phyloP scores from a whole-genome alignment of 53 echinoderm and acorn worm species.

The Temnopleurus reevesii region DNA sequence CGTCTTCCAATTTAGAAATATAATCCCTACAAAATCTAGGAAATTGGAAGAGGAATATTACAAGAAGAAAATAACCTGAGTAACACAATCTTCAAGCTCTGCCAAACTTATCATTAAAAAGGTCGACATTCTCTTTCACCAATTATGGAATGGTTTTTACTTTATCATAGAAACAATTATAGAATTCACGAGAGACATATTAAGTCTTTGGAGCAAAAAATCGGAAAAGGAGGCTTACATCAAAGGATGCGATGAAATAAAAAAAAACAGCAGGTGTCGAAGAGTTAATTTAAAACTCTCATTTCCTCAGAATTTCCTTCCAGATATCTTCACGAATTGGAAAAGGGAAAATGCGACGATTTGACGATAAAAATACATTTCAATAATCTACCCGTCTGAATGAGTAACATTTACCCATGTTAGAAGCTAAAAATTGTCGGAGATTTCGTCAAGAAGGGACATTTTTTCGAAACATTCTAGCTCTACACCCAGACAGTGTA shows the following conservation, averaged over 20 bases:
- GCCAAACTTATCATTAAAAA: neutral
- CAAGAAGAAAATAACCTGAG: neutral
- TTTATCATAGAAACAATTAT: slow-evolving; percentile 17
- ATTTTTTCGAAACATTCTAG: neutral
- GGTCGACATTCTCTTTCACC: slow-evolving; percentile 39
- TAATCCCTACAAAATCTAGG: neutral
- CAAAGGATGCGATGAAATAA: slow-evolving; percentile 34
- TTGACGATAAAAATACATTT: neutral
- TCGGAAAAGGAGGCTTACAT: slow-evolving; percentile 1
- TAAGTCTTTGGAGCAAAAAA: neutral
- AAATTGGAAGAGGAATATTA: neutral
- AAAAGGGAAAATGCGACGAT: neutral
- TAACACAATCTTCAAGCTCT: neutral
- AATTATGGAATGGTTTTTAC: neutral
- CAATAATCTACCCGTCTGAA: slow-evolving; percentile 29
- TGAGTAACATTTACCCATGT: slow-evolving; percentile 13
- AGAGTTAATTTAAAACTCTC: neutral
- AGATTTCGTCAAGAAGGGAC: neutral
- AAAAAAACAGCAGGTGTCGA: slow-evolving; percentile 32
- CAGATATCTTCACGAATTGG: neutral
- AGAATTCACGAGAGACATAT: neutral
- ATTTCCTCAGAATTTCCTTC: neutral
- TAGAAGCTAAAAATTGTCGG: neutral
- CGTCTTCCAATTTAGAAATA: neutral
- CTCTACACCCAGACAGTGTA: neutral